Conservation (phyloP, 1,140 invertebrate genomes). For the Drosophila oshimai region DNA sequence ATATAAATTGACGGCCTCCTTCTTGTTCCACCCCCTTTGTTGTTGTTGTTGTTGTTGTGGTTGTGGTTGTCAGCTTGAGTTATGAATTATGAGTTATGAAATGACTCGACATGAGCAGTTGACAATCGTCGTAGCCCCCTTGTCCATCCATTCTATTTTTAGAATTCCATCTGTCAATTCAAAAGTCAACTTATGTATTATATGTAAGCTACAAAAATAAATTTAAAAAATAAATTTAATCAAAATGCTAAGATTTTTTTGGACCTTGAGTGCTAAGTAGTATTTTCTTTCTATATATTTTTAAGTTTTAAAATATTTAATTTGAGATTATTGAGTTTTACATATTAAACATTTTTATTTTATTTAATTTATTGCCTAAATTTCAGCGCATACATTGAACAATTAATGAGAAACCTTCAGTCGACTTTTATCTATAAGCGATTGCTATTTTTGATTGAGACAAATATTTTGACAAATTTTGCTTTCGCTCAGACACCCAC, state of each 20-base stretch:
- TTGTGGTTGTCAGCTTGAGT: conserved; percentile 53
- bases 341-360: no score
- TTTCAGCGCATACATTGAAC: background rate
- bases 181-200: no score
- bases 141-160: background rate
- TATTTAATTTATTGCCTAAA: background rate
- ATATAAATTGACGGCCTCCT: conserved; percentile 58
- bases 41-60: no score
- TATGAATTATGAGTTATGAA: conserved; percentile 75
- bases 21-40: background rate
- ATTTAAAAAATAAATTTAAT: no score
- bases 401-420: background rate
- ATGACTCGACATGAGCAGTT: conserved; percentile 13
- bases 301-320: no score
- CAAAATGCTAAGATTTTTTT: no score
- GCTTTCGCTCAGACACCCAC: conserved; percentile 19
- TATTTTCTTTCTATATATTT: no score
- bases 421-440: no score
- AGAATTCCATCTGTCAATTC: no score
- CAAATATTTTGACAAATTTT: conserved; percentile 76
- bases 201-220: no score
- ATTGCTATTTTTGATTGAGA: conserved; percentile 56
- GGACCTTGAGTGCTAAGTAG: no score
- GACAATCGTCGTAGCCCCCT: background rate
- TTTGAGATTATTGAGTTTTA: no score